Percentiles rank a stretch among this genome's conserved stretches.
Evolutionary conservation across 2,797 vertebrate genomes (phyloP).

Genomic region (Neostethus bicornis): DNA sequence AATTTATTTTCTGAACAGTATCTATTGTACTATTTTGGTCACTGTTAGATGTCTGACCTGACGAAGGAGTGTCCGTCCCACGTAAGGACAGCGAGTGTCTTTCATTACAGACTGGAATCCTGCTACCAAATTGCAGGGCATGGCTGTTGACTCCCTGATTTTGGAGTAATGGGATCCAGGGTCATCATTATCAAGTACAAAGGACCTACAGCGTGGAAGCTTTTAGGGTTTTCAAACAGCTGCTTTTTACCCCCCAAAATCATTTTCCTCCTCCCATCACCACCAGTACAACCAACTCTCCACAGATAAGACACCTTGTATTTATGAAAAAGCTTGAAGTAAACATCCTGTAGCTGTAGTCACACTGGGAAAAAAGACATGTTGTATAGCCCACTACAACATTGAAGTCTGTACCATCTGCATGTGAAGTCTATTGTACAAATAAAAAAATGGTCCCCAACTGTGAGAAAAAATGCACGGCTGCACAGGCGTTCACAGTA

Average conservation of each 20-base stretch:
- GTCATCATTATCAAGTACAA: conserved; percentile 74
- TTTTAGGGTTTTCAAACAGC: conserved; percentile 72
- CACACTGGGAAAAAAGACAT: conserved; percentile 44
- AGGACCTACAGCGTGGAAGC: conserved; percentile 64
- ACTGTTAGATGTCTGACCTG: conserved; percentile 50
- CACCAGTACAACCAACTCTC: conserved; percentile 49
- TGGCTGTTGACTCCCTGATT: conserved; percentile 64
- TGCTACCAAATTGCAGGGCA: conserved; percentile 71
- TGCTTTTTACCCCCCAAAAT: conserved; percentile 58
- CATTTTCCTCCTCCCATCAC: conserved; percentile 62
- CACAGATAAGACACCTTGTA: conserved; percentile 44
- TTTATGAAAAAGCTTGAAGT: conserved; percentile 54
- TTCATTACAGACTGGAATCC: conserved; percentile 71
- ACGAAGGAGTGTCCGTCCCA: conserved; percentile 25
- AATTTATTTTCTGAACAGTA: conserved; percentile 15
- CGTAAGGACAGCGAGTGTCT: conserved; percentile 53
- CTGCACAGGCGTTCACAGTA: conserved; percentile 24
- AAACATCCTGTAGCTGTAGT: conserved; percentile 57
- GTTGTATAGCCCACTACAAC: conserved; percentile 3
- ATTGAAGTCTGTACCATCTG: conserved; percentile 11
- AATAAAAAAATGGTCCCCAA: conserved; percentile 10
- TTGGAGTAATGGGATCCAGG: conserved; percentile 70
- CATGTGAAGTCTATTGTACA: conserved; percentile 24
- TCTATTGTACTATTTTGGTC: conserved; percentile 38
- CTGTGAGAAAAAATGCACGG: not conserved